phyloP scores from a whole-genome alignment of 2,113 vertebrate genomes.

The Psophia crepitans region DNA sequence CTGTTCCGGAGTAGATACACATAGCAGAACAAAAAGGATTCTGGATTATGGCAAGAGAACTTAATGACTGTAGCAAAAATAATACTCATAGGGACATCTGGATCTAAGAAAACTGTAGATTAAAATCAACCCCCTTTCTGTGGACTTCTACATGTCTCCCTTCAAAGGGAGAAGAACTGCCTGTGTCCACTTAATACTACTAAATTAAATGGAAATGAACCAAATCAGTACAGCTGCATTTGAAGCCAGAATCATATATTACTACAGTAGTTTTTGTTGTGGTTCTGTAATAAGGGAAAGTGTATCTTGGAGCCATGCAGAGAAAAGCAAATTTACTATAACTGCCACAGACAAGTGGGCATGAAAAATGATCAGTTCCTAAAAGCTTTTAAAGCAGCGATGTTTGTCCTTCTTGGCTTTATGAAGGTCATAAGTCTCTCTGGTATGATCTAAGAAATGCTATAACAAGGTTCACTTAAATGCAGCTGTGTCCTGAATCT shows the following conservation, averaged over 20 bases:
- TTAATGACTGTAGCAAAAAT: not conserved
- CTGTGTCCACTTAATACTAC: not conserved
- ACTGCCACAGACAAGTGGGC: slow-evolving; percentile 6
- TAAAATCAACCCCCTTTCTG: fast-evolving
- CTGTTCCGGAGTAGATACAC: not conserved
- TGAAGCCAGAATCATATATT: not conserved
- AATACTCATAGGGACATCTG: not conserved
- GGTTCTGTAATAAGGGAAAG: slow-evolving; percentile 27
- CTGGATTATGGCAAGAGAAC: not conserved
- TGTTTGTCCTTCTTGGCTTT: slow-evolving; percentile 47
- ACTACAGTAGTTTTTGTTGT: slow-evolving; percentile 19
- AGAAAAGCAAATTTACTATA: slow-evolving; percentile 56
- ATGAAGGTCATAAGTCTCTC: slow-evolving; percentile 54
- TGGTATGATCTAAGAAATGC: slow-evolving; percentile 29
- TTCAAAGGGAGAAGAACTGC: not conserved
- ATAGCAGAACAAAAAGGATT: not conserved
- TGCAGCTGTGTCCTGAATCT: not conserved
- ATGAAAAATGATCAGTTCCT: slow-evolving; percentile 39
- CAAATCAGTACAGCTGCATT: not conserved
- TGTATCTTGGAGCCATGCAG: slow-evolving; percentile 23
- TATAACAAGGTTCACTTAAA: slow-evolving; percentile 41
- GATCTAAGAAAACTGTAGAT: not conserved
- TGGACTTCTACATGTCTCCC: not conserved
- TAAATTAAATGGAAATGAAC: slow-evolving; percentile 4
- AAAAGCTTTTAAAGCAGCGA: slow-evolving; percentile 33